phyloP scores from a whole-genome alignment of 2,888 invertebrate genomes.

The Sminthurinus aureus region DNA sequence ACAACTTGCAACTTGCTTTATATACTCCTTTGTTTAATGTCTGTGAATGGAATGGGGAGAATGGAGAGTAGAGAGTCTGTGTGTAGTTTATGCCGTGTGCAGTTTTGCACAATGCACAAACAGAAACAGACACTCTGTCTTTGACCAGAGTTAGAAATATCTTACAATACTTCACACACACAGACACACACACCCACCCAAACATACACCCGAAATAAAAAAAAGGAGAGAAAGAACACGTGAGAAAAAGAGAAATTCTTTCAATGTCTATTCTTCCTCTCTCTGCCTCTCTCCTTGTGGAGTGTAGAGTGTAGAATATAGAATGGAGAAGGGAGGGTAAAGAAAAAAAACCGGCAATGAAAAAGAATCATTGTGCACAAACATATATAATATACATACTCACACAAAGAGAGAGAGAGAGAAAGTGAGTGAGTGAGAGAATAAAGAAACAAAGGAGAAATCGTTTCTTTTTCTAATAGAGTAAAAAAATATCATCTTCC shows the following conservation, averaged over 20 bases:
- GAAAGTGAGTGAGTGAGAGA: not conserved
- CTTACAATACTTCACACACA: not conserved
- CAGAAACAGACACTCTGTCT: no score
- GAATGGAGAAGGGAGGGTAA: not conserved
- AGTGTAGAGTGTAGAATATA: not conserved
- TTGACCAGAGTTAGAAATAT: no score
- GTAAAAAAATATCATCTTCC: constrained; percentile 7
- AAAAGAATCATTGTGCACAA: not conserved
- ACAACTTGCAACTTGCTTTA: no score
- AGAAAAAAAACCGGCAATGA: not conserved
- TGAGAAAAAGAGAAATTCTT: no score
- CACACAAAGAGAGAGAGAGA: not conserved
- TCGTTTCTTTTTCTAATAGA: not conserved
- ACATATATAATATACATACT: not conserved
- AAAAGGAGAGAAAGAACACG: not conserved
- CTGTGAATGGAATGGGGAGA: no score
- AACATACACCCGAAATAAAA: not conserved
- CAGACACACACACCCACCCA: not conserved
- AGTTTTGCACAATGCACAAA: no score
- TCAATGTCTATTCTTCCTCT: no score
- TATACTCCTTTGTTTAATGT: no score
- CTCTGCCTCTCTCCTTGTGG: no score
- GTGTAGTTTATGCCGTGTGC: no score
- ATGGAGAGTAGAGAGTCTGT: no score
- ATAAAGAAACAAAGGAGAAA: not conserved